These are phyloP conservation scores for Crotophaga sulcirostris DNA, from an alignment of 2,113 vertebrate genomes.

Conservation along the genomic window DNA sequence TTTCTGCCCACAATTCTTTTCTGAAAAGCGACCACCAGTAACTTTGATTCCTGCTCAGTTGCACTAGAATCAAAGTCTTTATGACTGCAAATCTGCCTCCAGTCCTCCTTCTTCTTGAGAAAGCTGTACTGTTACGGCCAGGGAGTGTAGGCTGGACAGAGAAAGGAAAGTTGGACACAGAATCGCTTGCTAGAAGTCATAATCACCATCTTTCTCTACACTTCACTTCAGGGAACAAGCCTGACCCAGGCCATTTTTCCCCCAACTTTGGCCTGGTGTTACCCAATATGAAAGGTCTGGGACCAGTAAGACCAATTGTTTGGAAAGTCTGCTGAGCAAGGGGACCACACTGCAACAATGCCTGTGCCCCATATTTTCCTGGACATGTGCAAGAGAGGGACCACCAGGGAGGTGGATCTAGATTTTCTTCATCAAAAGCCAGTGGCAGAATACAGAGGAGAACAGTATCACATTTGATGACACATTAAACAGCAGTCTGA, in stretches of 20 bases:
- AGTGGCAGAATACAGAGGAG: neutral
- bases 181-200: neutral
- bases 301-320: neutral
- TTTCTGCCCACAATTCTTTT: neutral
- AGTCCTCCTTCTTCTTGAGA: neutral
- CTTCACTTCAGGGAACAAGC: neutral
- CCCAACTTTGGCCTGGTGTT: neutral
- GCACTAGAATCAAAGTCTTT: neutral
- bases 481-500: neutral
- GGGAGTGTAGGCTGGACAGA: neutral
- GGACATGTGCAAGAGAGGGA: neutral
- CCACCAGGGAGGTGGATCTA: neutral
- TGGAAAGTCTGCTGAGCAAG: neutral
- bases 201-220: too few species aligned
- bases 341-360: neutral
- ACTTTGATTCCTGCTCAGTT: neutral
- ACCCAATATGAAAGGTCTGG: accelerated
- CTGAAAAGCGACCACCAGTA: neutral
- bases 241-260: neutral
- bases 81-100: neutral
- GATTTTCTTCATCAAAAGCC: neutral
- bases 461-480: neutral
- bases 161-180: neutral
- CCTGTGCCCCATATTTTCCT: neutral
- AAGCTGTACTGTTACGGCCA: neutral